These are phyloP conservation scores for Patiria pectinifera DNA, from an alignment of 53 echinoderm and acorn worm species.

Conservation along the genomic window DNA sequence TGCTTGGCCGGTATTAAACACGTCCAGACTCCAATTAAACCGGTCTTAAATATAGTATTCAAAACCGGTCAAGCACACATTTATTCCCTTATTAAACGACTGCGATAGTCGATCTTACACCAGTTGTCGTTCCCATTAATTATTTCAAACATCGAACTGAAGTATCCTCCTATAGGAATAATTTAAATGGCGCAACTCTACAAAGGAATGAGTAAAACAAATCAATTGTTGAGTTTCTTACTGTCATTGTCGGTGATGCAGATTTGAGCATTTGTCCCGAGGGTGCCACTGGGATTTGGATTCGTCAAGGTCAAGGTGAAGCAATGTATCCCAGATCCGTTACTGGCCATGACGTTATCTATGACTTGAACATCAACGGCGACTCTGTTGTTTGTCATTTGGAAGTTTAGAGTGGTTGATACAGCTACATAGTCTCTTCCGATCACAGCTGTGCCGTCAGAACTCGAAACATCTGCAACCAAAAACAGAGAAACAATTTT, in stretches of 20 bases:
- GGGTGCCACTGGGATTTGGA: background rate
- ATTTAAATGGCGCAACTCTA: background rate
- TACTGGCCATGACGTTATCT: background rate
- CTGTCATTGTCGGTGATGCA: background rate
- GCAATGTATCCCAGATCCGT: background rate
- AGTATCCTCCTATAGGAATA: no score
- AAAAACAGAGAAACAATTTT: background rate
- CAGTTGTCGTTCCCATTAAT: no score
- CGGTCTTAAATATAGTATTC: no score
- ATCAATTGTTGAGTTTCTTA: background rate
- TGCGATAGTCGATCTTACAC: no score
- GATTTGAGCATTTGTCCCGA: background rate
- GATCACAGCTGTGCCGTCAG: background rate
- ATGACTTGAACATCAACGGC: background rate
- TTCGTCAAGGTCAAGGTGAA: conserved; percentile 4
- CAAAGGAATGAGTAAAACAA: background rate
- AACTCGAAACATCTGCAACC: background rate
- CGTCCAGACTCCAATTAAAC: no score
- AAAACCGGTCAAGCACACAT: no score
- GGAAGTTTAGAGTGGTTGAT: background rate
- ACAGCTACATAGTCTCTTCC: background rate
- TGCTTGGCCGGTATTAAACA: no score
- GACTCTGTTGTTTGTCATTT: background rate
- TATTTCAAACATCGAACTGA: no score
- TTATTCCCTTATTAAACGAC: no score